Evolutionary conservation across 2,888 invertebrate species (phyloP), one percentile per base, ranked within the genome.

Genomic region (Idaea biselata): DNA sequence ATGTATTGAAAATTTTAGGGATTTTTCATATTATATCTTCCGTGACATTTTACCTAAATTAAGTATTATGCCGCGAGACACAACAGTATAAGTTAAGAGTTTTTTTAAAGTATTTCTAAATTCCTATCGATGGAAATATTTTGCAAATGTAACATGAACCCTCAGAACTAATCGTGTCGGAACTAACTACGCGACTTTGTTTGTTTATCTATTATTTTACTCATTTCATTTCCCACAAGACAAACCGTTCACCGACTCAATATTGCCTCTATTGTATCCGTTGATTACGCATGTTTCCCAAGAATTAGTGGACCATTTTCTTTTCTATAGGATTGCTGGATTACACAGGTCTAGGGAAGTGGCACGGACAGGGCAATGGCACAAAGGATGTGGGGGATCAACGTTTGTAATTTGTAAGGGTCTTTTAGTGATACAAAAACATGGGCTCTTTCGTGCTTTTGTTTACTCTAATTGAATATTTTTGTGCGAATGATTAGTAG

Each of bases 271-370:
- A 32, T 56, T 58, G 64, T 68, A 56, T 58, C 67, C 65, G 74
- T 77, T 78, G 82, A 84, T 84, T 83, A 84, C 76, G 76, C 77
- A 77, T 79, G 81, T 80, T 73, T 65, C 69, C 62, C 63, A 65
- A 67, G 73, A 74, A 79, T 75, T 73, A 73, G 72, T 75, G 75
- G 71, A 75, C 72, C 73, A 73, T 75, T 81, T 74, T 77, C 79
- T 80, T 84, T 83, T 81, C 69, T 81, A 76, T 76, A 80, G 81
- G 77, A 84, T 14, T 44, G 44, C 44, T 44, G 44, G 80, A 83
- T 83, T 79, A 81, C 74, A 64, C 63, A 66, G 81, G 83, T 84
- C 84, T 84, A 84, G 74, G 65, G 63, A 64, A 78, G 76, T 76
- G 72, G 71, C 68, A 68, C 72, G 68, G 60, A 33, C 73, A 77